phyloP scores from a whole-genome alignment of 2,797 vertebrate species.

The Anas flavirostris region DNA sequence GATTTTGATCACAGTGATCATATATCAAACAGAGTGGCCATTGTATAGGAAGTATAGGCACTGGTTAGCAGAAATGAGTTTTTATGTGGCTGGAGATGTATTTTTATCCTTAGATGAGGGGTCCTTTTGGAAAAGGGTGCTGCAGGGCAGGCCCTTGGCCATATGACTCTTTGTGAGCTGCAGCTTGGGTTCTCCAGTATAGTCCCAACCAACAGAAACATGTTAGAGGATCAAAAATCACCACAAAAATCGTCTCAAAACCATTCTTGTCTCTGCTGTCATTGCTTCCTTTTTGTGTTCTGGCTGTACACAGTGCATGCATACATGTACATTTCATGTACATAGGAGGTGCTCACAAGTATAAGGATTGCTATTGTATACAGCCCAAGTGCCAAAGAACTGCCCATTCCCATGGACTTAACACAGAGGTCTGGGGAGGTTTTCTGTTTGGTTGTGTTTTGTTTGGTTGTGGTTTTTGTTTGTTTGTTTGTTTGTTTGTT shows the following conservation, averaged over 20 bases:
- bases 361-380: not conserved
- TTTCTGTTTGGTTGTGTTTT: not conserved
- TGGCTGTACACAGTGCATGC: not conserved
- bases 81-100: not conserved
- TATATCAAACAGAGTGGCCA: not conserved
- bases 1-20: not conserved
- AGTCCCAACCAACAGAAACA: not conserved
- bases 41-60: not conserved
- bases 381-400: not conserved
- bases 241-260: not conserved
- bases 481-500: too few species aligned
- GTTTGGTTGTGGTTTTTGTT: not conserved
- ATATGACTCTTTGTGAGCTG: not conserved
- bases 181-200: not conserved
- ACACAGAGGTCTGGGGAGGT: not conserved
- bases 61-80: not conserved
- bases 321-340: not conserved
- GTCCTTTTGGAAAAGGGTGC: not conserved
- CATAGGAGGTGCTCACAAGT: not conserved
- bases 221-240: not conserved
- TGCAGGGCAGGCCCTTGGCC: not conserved
- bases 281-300: not conserved
- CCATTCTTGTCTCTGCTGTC: not conserved
- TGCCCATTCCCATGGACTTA: rapidly evolving
- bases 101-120: not conserved